Evolutionary conservation across 2,888 invertebrate genomes (phyloP).

Genomic region (Spilarctia lutea): DNA sequence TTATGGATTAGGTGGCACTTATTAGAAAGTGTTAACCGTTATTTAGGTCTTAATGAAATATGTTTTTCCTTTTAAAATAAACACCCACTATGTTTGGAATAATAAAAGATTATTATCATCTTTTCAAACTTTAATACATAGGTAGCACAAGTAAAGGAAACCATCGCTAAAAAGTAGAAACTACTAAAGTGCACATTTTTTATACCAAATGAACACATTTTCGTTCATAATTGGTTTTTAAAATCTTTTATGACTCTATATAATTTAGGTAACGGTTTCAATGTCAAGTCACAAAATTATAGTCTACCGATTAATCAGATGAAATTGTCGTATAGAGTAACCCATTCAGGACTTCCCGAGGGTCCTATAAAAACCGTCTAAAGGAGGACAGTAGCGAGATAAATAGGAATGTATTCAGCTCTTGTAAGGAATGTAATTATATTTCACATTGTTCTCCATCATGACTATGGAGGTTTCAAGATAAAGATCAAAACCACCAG

Average conservation of each 20-base stretch:
- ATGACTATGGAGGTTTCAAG: not conserved
- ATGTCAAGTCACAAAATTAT: conserved; percentile 14
- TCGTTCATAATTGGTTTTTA: not conserved
- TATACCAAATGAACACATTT: not conserved
- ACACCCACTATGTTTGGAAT: no score
- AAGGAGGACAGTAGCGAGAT: conserved; percentile 22
- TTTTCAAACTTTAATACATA: no score
- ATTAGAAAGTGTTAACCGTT: no score
- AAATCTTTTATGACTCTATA: not conserved
- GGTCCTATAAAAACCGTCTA: conserved; percentile 17
- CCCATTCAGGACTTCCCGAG: conserved; percentile 16
- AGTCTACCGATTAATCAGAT: conserved; percentile 16
- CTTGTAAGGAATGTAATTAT: conserved; percentile 17
- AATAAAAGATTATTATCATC: no score
- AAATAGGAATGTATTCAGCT: conserved; percentile 12
- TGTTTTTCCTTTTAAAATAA: no score
- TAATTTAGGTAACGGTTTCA: not conserved
- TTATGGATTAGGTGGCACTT: no score
- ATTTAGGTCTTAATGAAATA: no score
- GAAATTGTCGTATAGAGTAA: conserved; percentile 9
- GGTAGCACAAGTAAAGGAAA: no score
- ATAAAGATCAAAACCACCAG: not conserved
- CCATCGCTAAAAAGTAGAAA: no score
- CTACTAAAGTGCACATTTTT: no score
- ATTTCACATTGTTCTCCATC: not conserved